Evolutionary conservation across 1,140 invertebrate species (phyloP), one percentile per base, ranked within the genome.

Genomic region (Drosophila nannoptera): DNA sequence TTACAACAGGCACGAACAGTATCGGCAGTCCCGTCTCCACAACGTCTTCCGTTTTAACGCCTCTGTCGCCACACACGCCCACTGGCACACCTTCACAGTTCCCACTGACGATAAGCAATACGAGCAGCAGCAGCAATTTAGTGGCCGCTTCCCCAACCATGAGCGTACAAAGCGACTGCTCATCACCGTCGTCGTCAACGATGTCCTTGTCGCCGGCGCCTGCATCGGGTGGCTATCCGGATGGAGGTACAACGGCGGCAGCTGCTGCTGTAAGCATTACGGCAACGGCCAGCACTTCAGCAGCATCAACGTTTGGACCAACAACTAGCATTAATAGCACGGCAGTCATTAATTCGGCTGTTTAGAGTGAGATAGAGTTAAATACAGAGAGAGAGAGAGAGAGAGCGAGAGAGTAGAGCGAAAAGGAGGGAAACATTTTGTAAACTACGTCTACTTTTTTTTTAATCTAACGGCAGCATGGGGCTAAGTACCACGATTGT

Each of bases 141-240:
- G 84, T 87, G 11, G 84, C 87, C 7, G 82, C 87, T 50, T 88
- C 87, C 12, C 87, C 87, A 0, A 87, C 87, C 4, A 84, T 88
- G 87, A 88, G 87, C 50, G 77, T 84, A 11, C 87, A 88, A 50
- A 88, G 87, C 45, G 87, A 88, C 53, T 88, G 87, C 68, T 88
- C 87, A 1, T 88, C 87, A 12, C 87, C 87, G 4, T 87, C 87
- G 29, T 88, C 87, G 3, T 88, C 87, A 2, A 86, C 87, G 2
- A 88, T 88, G 75, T 88, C 87, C 4, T 42, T 88, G 22, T 88
- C 87, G 9, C 87, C 87, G 11, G 87, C 87, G 8, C 83, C 87
- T 4, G 67, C 81, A 5, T 87, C 81, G 0, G 82, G 77, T 9
- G 77, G 87, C 1, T 77, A 87, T 78, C 81, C 82, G 7, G 81